Evolutionary conservation across 2,888 invertebrate genomes (phyloP), one percentile per base, ranked within the genome.

Genomic region (Ceramica pisi): DNA sequence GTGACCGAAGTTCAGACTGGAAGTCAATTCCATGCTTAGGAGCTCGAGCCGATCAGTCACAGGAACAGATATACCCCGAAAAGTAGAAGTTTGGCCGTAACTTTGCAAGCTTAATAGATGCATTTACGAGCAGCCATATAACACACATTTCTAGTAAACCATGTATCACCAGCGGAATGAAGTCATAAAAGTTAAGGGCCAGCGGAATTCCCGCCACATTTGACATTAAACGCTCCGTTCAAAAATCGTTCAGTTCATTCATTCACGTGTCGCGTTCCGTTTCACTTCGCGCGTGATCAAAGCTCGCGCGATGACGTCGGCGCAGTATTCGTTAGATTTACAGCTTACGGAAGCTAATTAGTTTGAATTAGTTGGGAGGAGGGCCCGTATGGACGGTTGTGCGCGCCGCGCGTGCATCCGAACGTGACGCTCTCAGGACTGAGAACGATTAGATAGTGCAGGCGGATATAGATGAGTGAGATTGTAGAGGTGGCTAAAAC

Each of bases 331-430:
- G 85, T 90, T 89, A 93, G 94, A 95, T 95, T 95, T 95, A 95
- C 93, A 91, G 90, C 93, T 93, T 92, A 92, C 94, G 95, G 95
- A 94, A 95, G 94, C 94, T 94, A 95, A 95, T 95, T 94, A 94
- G 80, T 80, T 81, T 81, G 78, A 81, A 80, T 81, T 80, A 78
- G 91, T 87, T 89, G 87, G 88, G 88, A 89, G 90, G 91, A 90
- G 88, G 89, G 91, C 88, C 88, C 87, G 84, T 83, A 84, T 90
- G 92, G 87, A 89, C 88, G 89, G 90, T 92, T 84, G 88, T 83
- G 90, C 90, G 89, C 87, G 88, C 87, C 88, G 81, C 81, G 89
- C 85, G 90, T 88, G 90, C 90, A 91, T 84, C 88, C 89, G 87
- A 89, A 91, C 91, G 92, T 91, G 88, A 91, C 91, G 83, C 84